Conservation (phyloP, 2,888 invertebrate genomes). For the Nomada fucata region DNA sequence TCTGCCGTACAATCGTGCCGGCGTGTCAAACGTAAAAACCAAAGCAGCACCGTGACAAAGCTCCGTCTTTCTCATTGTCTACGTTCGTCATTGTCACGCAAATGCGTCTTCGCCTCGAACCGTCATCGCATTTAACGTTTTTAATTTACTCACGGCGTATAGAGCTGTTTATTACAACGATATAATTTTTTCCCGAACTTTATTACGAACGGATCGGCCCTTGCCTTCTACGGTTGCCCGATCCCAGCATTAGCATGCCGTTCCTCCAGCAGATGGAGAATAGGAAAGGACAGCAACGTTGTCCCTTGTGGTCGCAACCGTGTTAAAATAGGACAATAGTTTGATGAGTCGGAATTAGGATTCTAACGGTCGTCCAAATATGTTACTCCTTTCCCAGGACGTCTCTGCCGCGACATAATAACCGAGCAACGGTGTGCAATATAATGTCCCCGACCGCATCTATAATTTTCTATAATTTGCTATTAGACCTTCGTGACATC, state of each 20-base stretch:
- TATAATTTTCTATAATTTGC: slow-evolving; percentile 35
- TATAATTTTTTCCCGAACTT: slow-evolving; percentile 10
- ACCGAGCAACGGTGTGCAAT: neutral
- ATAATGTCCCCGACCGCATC: slow-evolving; percentile 35
- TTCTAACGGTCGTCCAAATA: slow-evolving; percentile 49
- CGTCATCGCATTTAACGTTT: neutral
- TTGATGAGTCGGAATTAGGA: slow-evolving; percentile 56
- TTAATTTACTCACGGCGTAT: neutral
- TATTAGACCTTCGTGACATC: slow-evolving; percentile 13
- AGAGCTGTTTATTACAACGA: slow-evolving; percentile 1
- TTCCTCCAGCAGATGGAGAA: slow-evolving; percentile 63
- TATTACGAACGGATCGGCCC: slow-evolving; percentile 11
- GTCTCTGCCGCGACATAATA: slow-evolving; percentile 26
- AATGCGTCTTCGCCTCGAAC: neutral
- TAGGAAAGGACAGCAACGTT: slow-evolving; percentile 61
- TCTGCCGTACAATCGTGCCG: neutral
- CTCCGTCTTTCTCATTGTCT: neutral
- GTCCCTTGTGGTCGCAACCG: slow-evolving; percentile 59
- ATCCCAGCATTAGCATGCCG: slow-evolving; percentile 36
- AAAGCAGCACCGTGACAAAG: neutral
- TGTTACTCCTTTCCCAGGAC: slow-evolving; percentile 37
- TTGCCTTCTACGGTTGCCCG: slow-evolving; percentile 32
- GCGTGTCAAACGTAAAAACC: no score
- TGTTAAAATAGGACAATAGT: slow-evolving; percentile 65
- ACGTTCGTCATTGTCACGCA: neutral